Evolutionary conservation across 2,888 invertebrate genomes (phyloP).

Genomic region (Oscheius sp.): DNA sequence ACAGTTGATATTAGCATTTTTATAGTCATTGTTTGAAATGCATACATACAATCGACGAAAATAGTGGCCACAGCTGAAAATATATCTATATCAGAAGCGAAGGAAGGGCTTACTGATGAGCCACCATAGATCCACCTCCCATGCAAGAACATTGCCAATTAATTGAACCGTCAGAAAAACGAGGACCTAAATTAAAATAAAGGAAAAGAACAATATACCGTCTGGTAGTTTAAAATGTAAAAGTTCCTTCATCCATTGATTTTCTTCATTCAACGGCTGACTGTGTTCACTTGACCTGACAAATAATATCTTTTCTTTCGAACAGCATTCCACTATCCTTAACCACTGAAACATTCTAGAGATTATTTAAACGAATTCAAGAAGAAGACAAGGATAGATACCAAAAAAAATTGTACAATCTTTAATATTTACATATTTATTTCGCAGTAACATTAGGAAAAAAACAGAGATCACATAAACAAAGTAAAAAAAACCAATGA

Average conservation of each 20-base stretch:
- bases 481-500: neutral
- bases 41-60: conserved; percentile 51
- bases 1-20: conserved; percentile 43
- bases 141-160: conserved; percentile 56
- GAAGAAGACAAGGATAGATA: neutral
- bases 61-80: conserved; percentile 45
- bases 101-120: conserved; percentile 30
- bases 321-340: conserved; percentile 12
- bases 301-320: conserved; percentile 38
- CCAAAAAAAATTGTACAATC: neutral
- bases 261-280: conserved; percentile 32
- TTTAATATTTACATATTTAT: conserved; percentile 16
- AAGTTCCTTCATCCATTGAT: conserved; percentile 30
- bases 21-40: conserved; percentile 41
- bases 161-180: conserved; percentile 43
- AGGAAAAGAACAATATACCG: neutral
- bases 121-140: conserved; percentile 49
- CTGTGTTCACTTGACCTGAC: conserved; percentile 35
- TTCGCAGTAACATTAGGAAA: conserved; percentile 7
- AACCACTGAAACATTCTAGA: conserved; percentile 18
- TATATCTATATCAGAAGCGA: neutral
- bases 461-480: neutral
- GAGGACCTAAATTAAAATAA: conserved; percentile 37
- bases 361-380: conserved; percentile 22
- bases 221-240: conserved; percentile 17